These are phyloP conservation scores for Enteromius unitaeniatus DNA, from an alignment of 2,797 vertebrate species.

Conservation along the genomic window DNA sequence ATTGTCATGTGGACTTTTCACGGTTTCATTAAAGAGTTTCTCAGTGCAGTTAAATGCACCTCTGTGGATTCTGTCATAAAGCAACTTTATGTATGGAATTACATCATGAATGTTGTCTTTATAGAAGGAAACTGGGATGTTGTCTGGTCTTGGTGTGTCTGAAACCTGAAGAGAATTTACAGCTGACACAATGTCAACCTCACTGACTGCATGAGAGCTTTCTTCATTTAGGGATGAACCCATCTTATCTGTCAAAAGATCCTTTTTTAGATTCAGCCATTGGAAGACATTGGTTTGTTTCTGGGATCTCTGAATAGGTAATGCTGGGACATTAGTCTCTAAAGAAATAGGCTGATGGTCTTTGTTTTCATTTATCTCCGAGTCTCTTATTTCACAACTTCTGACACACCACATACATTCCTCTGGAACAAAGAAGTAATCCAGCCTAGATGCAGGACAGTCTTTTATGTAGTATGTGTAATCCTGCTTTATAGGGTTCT, in stretches of 20 bases:
- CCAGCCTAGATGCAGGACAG: not conserved
- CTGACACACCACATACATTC: slow-evolving; percentile 35
- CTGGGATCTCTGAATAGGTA: not conserved
- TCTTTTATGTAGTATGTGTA: not conserved
- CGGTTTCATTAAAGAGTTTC: not conserved
- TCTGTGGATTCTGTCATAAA: slow-evolving; percentile 1
- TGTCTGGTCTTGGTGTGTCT: not conserved
- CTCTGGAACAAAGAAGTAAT: slow-evolving; percentile 8
- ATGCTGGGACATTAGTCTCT: not conserved
- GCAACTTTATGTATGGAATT: slow-evolving; percentile 28
- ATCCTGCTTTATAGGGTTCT: not conserved
- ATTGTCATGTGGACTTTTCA: not conserved
- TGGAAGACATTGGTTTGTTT: not conserved
- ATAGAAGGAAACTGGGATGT: slow-evolving; percentile 22
- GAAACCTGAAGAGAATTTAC: not conserved
- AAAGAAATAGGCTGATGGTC: slow-evolving; percentile 31
- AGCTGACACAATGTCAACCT: not conserved
- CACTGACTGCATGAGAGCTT: not conserved
- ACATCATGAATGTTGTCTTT: not conserved
- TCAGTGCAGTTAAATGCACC: not conserved
- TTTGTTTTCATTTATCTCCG: not conserved
- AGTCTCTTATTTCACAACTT: slow-evolving; percentile 1
- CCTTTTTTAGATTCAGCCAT: not conserved
- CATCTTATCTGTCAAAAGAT: not conserved
- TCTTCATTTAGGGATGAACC: not conserved